Percentiles rank a stretch among this genome's conserved stretches.
Evolutionary conservation across 2,888 invertebrate species (phyloP).

Genomic region (Diplolepis rosae): DNA sequence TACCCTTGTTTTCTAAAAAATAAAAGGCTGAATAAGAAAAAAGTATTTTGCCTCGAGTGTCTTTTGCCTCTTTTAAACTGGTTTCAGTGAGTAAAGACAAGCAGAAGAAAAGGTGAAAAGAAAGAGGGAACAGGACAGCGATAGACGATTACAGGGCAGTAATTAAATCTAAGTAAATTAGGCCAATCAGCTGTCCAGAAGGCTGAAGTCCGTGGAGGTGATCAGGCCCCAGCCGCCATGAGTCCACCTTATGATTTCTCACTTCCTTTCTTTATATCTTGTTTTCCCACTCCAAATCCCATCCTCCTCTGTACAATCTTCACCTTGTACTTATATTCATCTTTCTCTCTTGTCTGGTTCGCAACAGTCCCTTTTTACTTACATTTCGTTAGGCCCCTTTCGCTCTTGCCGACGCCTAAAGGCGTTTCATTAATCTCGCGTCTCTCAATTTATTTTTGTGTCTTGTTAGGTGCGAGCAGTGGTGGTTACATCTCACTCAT

Average conservation of each 20-base stretch:
- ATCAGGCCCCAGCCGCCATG: constrained; percentile 33
- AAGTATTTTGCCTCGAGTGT: not conserved
- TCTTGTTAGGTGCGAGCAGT: constrained; percentile 67
- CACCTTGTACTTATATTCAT: constrained; percentile 40
- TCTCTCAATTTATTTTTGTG: constrained; percentile 71
- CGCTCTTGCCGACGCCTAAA: constrained; percentile 65
- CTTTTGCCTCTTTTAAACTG: constrained; percentile 28
- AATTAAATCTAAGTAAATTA: constrained; percentile 72
- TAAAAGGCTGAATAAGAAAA: not conserved
- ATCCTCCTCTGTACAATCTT: constrained; percentile 36
- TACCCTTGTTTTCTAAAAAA: not conserved
- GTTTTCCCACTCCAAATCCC: constrained; percentile 47
- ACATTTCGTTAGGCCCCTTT: constrained; percentile 57
- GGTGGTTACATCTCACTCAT: constrained; percentile 62
- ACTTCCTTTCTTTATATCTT: constrained; percentile 41
- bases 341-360: constrained; percentile 51
- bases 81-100: constrained; percentile 41
- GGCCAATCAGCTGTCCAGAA: constrained; percentile 61
- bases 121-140: constrained; percentile 37
- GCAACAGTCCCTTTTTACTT: constrained; percentile 52
- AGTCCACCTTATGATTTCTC: constrained; percentile 21
- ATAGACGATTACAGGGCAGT: constrained; percentile 55
- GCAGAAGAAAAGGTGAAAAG: constrained; percentile 33
- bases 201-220: constrained; percentile 46
- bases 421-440: constrained; percentile 72